Base-by-base conservation (phyloP, 2,797 vertebrate genomes). In the Pseudomugil tenellus region DNA sequence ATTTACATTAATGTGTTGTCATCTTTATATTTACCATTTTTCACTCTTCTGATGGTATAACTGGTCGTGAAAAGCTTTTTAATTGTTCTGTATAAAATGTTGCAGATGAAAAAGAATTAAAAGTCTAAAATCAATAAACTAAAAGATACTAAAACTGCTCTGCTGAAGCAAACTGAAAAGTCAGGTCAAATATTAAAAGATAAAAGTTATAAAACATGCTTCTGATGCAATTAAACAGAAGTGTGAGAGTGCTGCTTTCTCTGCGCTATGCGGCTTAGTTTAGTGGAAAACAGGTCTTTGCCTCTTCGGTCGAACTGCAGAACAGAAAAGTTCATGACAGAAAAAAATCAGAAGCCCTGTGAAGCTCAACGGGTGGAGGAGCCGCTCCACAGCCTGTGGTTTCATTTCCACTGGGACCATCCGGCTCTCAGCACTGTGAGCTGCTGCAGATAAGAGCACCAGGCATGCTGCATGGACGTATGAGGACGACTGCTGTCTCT, bases 381-480 rank as follows among this genome's bases (percentile, higher is more conserved):
- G 17, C 68, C 34, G 63, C 70, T 76, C 66, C 63, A 72, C 63
- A n/a, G 68, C 76, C 31, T 16, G 35, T 54, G 79, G 71, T 80
- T 78, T 78, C 54, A 76, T 79, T 65, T 71, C 81, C 64, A 41
- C 67, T 16, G 75, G 79, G 79, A 67, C 41, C 59, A 28, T 71
- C 79, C 48, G 13, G 0, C 60, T 59, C n/a, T 34, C 52, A 12
- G 60, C 6, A 9, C 67, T 7, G 26, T 39, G 35, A 53, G 75
- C 58, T 63, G 52, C 65, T 43, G 52, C 43, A 59, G 67, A 72
- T 72, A 68, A 74, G 63, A 54, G 43, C 11, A 1, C 53, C 55
- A 55, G 37, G 28, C 6, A 2, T 57, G 70, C 70, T 21, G 55
- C 56, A 1, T 55, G 70, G 4, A 21, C 64, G 5, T 4, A 37